phyloP scores from a whole-genome alignment of 2,888 invertebrate genomes.

The Acleris literana region DNA sequence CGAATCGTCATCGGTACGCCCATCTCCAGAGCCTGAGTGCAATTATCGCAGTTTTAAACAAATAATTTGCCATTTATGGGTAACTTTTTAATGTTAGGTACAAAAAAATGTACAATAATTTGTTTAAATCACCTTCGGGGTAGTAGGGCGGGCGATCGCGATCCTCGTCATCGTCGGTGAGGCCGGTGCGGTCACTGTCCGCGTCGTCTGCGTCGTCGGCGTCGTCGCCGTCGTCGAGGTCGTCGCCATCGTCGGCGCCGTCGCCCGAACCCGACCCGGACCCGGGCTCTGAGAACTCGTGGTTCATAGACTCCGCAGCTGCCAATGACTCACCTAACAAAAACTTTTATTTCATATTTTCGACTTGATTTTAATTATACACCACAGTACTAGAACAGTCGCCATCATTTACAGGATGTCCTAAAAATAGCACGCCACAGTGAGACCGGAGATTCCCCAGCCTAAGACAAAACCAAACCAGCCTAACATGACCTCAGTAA shows the following conservation, averaged over 20 bases:
- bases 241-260: slow-evolving; percentile 80
- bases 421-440: too few relatives aligned
- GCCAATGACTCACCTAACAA: slow-evolving; percentile 72
- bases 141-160: slow-evolving; percentile 47
- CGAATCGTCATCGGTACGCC: slow-evolving; percentile 32
- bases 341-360: not conserved
- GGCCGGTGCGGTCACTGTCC: slow-evolving; percentile 63
- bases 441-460: too few relatives aligned
- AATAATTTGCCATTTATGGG: not conserved
- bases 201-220: slow-evolving; percentile 31
- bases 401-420: too few relatives aligned
- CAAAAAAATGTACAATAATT: too few relatives aligned
- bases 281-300: slow-evolving; percentile 75
- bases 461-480: too few relatives aligned
- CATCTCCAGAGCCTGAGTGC: slow-evolving; percentile 63
- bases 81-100: too few relatives aligned
- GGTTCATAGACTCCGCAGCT: slow-evolving; percentile 50
- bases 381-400: too few relatives aligned
- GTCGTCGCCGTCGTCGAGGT: slow-evolving; percentile 62
- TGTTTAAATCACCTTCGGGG: slow-evolving; percentile 27
- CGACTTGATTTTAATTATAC: too few relatives aligned
- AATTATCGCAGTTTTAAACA: not conserved
- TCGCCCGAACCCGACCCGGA: slow-evolving; percentile 90
- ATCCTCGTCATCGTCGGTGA: slow-evolving; percentile 71
- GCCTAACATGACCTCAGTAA: too few relatives aligned